Evolutionary conservation across 2,797 vertebrate species (phyloP).

Genomic region (Myotis daubentonii): DNA sequence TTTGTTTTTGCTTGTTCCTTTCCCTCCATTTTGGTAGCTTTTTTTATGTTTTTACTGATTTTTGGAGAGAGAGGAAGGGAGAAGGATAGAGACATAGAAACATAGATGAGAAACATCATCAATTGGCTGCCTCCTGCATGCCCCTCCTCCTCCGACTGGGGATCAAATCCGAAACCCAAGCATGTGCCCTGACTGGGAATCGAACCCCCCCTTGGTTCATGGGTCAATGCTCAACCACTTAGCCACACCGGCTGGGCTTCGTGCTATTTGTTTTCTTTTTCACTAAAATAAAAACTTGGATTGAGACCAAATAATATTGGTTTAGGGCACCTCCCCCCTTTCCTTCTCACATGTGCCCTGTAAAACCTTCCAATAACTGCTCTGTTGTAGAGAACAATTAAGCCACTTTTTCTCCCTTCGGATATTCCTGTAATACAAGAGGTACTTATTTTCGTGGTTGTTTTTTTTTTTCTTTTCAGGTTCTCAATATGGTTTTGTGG

Average conservation of each 20-base stretch:
- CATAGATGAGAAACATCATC: no score
- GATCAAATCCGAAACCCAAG: no score
- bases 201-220: no score
- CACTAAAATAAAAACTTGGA: neutral
- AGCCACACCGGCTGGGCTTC: no score
- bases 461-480: neutral
- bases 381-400: neutral
- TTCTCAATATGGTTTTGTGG: slow-evolving; percentile 5
- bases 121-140: no score
- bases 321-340: neutral
- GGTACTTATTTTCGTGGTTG: neutral
- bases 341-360: neutral
- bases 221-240: no score
- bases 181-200: no score
- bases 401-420: neutral
- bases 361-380: neutral
- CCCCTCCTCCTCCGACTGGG: no score
- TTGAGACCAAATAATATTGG: neutral
- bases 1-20: slow-evolving; percentile 14
- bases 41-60: no score
- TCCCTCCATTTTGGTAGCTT: neutral
- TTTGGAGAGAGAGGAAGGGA: no score
- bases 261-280: no score
- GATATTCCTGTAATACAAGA: neutral
- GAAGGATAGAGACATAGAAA: no score